Percentiles rank a stretch among this genome's conserved stretches.
Evolutionary conservation across 2,888 invertebrate species (phyloP).

Genomic region (Microctonus brassicae): DNA sequence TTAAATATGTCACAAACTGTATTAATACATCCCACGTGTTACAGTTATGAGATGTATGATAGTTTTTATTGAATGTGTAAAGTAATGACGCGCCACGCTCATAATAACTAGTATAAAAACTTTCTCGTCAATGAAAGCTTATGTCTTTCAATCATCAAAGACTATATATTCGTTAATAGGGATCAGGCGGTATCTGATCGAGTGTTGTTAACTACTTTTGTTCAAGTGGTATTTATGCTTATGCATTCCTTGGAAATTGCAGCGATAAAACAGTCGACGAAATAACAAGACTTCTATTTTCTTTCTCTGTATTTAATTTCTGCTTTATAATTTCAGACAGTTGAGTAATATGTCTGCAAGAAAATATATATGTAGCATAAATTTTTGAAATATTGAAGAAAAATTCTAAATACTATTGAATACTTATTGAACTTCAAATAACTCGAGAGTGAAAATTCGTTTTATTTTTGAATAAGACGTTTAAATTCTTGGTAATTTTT

Average conservation of each 20-base stretch:
- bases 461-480: too few species aligned
- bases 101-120: not conserved
- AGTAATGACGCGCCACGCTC: not conserved
- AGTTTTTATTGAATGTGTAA: not conserved
- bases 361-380: too few species aligned
- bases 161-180: slow-evolving; percentile 36
- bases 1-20: not conserved
- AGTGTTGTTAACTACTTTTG: slow-evolving; percentile 28
- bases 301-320: not conserved
- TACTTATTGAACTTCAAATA: too few species aligned
- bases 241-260: slow-evolving; percentile 14
- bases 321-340: not conserved
- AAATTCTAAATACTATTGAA: too few species aligned
- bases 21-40: not conserved
- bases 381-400: too few species aligned
- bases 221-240: not conserved
- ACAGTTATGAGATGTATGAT: not conserved
- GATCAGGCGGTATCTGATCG: slow-evolving; percentile 40
- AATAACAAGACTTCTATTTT: slow-evolving; percentile 8
- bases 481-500: too few species aligned
- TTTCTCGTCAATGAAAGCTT: slow-evolving; percentile 36
- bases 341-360: not conserved
- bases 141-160: slow-evolving; percentile 20
- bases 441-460: too few species aligned
- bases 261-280: slow-evolving; percentile 12